These are phyloP conservation scores for Onychomys torridus DNA, from an alignment of 2,797 vertebrate genomes.

Conservation along the genomic window DNA sequence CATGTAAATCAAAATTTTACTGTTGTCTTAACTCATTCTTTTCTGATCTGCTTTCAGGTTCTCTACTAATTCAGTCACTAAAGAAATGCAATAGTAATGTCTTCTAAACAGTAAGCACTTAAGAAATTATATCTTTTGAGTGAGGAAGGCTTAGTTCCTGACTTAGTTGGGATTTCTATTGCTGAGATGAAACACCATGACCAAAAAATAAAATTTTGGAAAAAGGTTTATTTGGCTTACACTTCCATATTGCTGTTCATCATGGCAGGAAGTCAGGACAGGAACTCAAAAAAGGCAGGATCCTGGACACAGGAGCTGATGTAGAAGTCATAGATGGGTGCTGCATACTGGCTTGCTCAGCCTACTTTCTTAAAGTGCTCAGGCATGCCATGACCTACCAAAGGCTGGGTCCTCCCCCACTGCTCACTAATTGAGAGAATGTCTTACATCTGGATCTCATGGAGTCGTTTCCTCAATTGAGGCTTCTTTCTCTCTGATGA, in stretches of 20 bases:
- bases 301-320: neutral
- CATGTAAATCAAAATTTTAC: neutral
- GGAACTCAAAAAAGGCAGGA: neutral
- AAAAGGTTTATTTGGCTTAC: neutral
- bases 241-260: neutral
- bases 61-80: neutral
- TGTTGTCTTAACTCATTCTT: neutral
- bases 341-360: neutral
- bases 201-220: neutral
- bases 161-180: neutral
- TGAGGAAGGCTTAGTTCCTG: neutral
- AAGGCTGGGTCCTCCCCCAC: neutral
- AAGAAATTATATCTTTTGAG: conserved; percentile 10
- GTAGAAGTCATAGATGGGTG: neutral
- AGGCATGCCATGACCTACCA: neutral
- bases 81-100: conserved; percentile 36
- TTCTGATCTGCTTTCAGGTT: neutral
- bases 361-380: neutral
- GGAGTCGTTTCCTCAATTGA: neutral
- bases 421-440: neutral
- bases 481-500: neutral
- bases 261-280: neutral
- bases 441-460: neutral
- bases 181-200: neutral
- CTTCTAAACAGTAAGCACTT: neutral